Evolutionary conservation across 2,888 invertebrate genomes (phyloP).

Genomic region (Xiphydria camelus): DNA sequence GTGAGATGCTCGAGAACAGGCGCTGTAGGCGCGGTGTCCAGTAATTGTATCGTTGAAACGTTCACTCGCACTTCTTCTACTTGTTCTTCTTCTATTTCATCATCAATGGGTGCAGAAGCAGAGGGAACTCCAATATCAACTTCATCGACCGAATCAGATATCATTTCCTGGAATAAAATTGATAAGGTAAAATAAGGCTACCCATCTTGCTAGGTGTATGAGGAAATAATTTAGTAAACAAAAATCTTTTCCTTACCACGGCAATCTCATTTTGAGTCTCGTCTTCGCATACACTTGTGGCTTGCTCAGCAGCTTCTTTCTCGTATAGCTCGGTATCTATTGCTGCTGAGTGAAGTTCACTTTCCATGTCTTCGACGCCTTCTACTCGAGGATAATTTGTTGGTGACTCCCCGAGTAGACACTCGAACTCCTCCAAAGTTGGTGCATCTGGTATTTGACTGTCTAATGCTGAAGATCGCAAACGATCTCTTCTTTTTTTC

Average conservation of each 20-base stretch:
- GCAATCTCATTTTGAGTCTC: neutral
- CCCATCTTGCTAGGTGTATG: too few relatives aligned
- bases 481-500: conserved; percentile 47
- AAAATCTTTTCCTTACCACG: too few relatives aligned
- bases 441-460: conserved; percentile 52
- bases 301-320: conserved; percentile 28
- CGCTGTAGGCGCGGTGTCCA: conserved; percentile 26
- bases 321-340: conserved; percentile 52
- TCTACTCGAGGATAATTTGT: conserved; percentile 53
- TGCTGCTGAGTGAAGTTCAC: conserved; percentile 53
- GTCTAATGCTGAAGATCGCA: conserved; percentile 35
- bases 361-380: conserved; percentile 55
- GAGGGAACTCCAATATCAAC: conserved; percentile 6
- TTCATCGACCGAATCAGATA: conserved; percentile 15
- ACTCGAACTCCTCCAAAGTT: conserved; percentile 53
- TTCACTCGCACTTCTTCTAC: conserved; percentile 20
- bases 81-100: conserved; percentile 12
- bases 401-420: conserved; percentile 52
- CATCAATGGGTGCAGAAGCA: conserved; percentile 1
- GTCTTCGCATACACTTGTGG: neutral
- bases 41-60: conserved; percentile 27
- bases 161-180: too few relatives aligned
- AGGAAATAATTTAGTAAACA: too few relatives aligned
- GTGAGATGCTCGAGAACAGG: conserved; percentile 32
- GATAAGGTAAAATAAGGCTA: too few relatives aligned